Percentiles rank a stretch among this genome's conserved stretches.
These are phyloP conservation scores for Camponotus floridanus DNA, from an alignment of 1,140 invertebrate species.

Conservation along the genomic window DNA sequence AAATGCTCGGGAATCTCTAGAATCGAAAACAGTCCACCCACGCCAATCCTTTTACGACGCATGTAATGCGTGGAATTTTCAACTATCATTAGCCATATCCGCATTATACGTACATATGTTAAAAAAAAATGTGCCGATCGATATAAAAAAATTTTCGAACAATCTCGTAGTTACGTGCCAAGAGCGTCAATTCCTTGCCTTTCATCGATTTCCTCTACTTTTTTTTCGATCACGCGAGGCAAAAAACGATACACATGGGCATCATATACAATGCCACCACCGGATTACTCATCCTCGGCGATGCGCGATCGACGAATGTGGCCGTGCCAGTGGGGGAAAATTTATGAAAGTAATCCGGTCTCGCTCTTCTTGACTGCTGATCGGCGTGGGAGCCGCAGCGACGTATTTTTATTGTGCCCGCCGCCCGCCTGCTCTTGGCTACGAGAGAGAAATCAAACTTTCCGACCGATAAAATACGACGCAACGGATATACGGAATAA, in stretches of 20 bases:
- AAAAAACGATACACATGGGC: constrained; percentile 6
- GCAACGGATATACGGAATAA: constrained; percentile 79
- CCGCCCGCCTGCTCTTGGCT: constrained; percentile 57
- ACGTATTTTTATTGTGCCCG: constrained; percentile 74
- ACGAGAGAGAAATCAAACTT: constrained; percentile 84
- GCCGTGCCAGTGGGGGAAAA: constrained; percentile 69
- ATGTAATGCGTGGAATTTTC: constrained; percentile 3
- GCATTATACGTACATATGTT: background rate
- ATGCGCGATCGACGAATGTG: constrained; percentile 67
- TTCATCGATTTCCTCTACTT: constrained; percentile 7
- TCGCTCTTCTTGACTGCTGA: constrained; percentile 78
- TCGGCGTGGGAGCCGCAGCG: constrained; percentile 84
- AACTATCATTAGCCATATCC: no score
- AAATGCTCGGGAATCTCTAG: constrained; percentile 59
- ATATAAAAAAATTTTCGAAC: background rate
- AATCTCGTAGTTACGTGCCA: background rate
- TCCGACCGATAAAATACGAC: constrained; percentile 81
- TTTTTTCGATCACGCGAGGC: constrained; percentile 23
- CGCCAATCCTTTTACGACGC: constrained; percentile 1
- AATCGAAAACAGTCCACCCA: constrained; percentile 30
- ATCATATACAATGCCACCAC: constrained; percentile 18
- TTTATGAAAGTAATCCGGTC: constrained; percentile 83
- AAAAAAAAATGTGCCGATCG: constrained; percentile 6
- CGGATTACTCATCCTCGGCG: constrained; percentile 64
- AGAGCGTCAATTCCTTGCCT: background rate